These are phyloP conservation scores for Brachyrhaphis roseni DNA, from an alignment of 2,797 vertebrate genomes.

Conservation along the genomic window DNA sequence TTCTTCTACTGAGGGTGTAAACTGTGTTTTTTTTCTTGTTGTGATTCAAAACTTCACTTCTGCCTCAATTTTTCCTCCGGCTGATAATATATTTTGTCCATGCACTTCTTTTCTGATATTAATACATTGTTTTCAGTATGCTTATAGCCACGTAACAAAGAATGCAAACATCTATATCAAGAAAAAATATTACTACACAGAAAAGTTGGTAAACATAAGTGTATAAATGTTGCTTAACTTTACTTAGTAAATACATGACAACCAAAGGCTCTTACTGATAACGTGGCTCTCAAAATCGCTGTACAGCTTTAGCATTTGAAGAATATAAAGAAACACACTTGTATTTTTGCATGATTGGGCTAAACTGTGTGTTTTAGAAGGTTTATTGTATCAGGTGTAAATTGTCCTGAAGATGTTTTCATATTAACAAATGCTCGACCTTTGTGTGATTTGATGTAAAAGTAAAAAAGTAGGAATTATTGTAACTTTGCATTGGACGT, in stretches of 20 bases:
- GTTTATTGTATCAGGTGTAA: constrained; percentile 52
- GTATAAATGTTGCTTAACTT: constrained; percentile 46
- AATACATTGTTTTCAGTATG: constrained; percentile 40
- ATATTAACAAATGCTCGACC: constrained; percentile 50
- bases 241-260: constrained; percentile 36
- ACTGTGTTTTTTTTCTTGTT: not conserved
- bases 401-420: constrained; percentile 46
- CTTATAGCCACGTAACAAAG: constrained; percentile 49
- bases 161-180: constrained; percentile 71
- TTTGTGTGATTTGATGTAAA: constrained; percentile 51
- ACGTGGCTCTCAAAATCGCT: constrained; percentile 25
- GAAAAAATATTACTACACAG: constrained; percentile 18
- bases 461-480: constrained; percentile 43
- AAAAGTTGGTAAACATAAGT: constrained; percentile 32
- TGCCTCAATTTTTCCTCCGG: not conserved
- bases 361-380: constrained; percentile 41
- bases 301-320: constrained; percentile 36
- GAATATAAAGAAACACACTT: constrained; percentile 52
- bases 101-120: constrained; percentile 47
- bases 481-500: constrained; percentile 43
- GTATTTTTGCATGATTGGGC: constrained; percentile 70
- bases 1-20: not conserved
- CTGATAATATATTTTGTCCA: constrained; percentile 3
- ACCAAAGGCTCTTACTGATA: constrained; percentile 28
- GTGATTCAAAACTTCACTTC: constrained; percentile 12